A percentile compares a stretch with the other conserved stretches of the same genome.
Conservation (phyloP, 1,140 invertebrate species). For the Bombus polaris region DNA sequence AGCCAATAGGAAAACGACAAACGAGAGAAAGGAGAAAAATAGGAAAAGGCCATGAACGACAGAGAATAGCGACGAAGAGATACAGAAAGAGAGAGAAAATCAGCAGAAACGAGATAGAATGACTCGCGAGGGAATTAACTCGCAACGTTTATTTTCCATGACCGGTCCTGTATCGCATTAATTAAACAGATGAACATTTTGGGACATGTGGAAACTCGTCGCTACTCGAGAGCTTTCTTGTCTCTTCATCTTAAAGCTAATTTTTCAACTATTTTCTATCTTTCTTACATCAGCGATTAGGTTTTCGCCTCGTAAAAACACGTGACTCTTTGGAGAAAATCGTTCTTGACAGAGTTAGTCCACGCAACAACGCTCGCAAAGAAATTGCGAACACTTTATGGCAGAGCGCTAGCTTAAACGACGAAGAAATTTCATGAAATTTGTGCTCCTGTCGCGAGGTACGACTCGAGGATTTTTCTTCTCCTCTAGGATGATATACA, state of each 20-base stretch:
- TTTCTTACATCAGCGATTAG: constrained; percentile 30
- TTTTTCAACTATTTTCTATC: constrained; percentile 6
- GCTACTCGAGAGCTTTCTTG: constrained; percentile 9
- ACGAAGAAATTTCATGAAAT: constrained; percentile 10
- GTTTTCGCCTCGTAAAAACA: constrained; percentile 44
- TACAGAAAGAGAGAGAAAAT: constrained; percentile 42
- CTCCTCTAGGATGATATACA: background rate
- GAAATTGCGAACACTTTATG: background rate
- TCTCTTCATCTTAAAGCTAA: background rate
- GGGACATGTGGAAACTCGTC: constrained; percentile 24
- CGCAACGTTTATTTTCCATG: constrained; percentile 51
- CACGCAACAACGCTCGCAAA: background rate
- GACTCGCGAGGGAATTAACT: constrained; percentile 59
- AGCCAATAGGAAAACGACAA: background rate
- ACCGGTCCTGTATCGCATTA: constrained; percentile 51
- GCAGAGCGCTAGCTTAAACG: background rate
- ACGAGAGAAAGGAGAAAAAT: constrained; percentile 1
- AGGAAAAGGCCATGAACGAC: background rate
- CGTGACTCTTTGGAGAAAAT: background rate
- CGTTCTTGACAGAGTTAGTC: constrained; percentile 8
- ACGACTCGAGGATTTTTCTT: background rate
- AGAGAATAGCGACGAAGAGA: background rate
- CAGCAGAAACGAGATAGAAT: constrained; percentile 50
- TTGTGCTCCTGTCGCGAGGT: background rate
- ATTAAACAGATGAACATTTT: constrained; percentile 58